These are phyloP conservation scores for Schizaphis graminum DNA, from an alignment of 2,888 invertebrate species.

Conservation along the genomic window DNA sequence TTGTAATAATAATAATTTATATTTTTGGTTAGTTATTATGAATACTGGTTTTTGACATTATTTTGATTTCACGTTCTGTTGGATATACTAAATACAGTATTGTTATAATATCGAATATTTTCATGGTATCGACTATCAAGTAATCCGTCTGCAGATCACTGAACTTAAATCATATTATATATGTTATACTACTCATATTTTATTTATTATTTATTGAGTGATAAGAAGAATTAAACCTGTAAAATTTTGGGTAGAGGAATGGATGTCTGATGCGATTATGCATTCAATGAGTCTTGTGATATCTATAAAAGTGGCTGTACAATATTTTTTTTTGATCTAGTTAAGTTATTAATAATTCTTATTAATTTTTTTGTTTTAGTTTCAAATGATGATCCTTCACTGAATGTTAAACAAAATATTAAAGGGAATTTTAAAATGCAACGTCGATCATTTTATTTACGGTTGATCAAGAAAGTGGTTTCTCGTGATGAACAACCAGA, in stretches of 20 bases:
- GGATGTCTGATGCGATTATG: neutral
- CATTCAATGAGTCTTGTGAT: neutral
- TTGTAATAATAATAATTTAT: too few relatives aligned
- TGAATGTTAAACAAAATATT: neutral
- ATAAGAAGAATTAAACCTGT: neutral
- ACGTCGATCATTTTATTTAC: slow-evolving; percentile 72
- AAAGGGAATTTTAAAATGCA: slow-evolving; percentile 69
- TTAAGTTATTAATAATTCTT: neutral
- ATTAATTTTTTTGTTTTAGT: neutral
- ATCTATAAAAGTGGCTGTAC: neutral
- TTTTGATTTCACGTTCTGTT: too few relatives aligned
- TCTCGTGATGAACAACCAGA: slow-evolving; percentile 73
- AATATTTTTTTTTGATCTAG: neutral
- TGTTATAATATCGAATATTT: too few relatives aligned
- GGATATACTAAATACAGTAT: too few relatives aligned
- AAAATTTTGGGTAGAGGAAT: neutral
- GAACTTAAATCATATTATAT: too few relatives aligned
- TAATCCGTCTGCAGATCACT: too few relatives aligned
- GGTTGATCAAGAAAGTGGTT: slow-evolving; percentile 72
- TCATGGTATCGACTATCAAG: too few relatives aligned
- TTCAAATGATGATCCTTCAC: neutral
- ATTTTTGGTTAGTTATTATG: too few relatives aligned
- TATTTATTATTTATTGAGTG: neutral
- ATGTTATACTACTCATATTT: neutral
- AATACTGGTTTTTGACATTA: too few relatives aligned